Base-by-base conservation (phyloP, 2,888 invertebrate genomes). In the Aspidapion aeneum region DNA sequence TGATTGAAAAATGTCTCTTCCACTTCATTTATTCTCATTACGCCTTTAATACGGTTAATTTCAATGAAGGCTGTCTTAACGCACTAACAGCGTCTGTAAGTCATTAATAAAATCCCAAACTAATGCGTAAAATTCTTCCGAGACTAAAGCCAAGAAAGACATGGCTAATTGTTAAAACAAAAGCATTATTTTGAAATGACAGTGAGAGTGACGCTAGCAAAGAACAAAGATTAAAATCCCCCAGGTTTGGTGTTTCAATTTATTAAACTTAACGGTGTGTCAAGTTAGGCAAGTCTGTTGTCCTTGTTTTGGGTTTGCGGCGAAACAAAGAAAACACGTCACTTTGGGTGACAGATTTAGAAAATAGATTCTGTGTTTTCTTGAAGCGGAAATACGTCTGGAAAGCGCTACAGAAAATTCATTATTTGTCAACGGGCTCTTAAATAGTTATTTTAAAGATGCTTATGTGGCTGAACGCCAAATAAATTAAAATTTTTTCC, bases 101-200 rank as follows among this genome's bases (percentile, higher is more conserved):
- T 35, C 35, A 35, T 35, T 35, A 35, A 35, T 35, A 35, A 35
- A 35, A 35, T 35, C 35, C 35, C 35, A 35, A 35, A 35, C 35
- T 35, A 35, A 35, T 35, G 35, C 35, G 35, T 35, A 35, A 35
- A 35, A 35, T 35, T 35, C 35, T 35, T 35, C 35, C 12, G 12
- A 35, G 35, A 35, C 35, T 35, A 35, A 35, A 35, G 35, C 35
- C 35, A 35, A 35, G 35, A 55, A 60, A 60, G 56, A 55, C 57
- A 61, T 57, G 61, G 56, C 51, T 61, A 61, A 61, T 61, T 61
- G 57, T 57, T 61, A 61, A 61, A 61, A 61, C 61, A 61, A 61
- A 61, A 61, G 61, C 61, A 57, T 61, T 61, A 55, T 55, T 35
- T 35, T 12, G 5, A 35, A 12, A 12, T 12, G 35, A 35, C 35